Percentiles rank a stretch among this genome's conserved stretches.
Conservation (phyloP, 2,797 vertebrate species). For the Tenualosa thibaudeaui region DNA sequence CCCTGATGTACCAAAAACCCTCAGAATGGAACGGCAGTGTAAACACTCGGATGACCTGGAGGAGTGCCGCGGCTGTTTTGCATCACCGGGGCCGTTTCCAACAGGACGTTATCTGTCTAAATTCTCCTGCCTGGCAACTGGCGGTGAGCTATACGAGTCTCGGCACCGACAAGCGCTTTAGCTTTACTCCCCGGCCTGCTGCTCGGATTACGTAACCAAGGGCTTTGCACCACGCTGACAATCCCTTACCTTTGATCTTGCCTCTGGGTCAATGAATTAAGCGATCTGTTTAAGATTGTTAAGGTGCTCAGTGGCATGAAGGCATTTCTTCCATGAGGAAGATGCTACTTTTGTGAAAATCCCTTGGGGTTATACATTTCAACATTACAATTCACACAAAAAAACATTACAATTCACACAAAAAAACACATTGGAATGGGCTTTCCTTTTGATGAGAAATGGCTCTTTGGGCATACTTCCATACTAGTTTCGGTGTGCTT, state of each 20-base stretch:
- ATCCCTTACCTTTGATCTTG: neutral
- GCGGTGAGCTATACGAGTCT: neutral
- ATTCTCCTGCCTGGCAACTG: neutral
- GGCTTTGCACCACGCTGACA: neutral
- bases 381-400: too few relatives aligned
- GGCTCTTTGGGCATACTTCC: neutral
- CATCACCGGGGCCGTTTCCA: neutral
- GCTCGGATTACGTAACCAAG: neutral
- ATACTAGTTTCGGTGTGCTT: neutral
- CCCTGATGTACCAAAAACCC: neutral
- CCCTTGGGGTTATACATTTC: neutral
- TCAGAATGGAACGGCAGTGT: neutral
- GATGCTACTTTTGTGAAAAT: neutral
- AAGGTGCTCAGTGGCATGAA: neutral
- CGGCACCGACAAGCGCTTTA: neutral
- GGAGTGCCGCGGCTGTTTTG: neutral
- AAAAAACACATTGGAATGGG: neutral
- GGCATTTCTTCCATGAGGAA: neutral
- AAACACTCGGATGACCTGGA: neutral
- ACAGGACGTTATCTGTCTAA: conserved; percentile 3
- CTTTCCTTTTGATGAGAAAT: neutral
- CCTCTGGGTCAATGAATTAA: neutral
- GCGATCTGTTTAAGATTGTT: neutral
- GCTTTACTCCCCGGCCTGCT: neutral
- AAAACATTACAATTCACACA: neutral